Conservation (phyloP, 2,888 invertebrate species). For the Polia nebulosa region DNA sequence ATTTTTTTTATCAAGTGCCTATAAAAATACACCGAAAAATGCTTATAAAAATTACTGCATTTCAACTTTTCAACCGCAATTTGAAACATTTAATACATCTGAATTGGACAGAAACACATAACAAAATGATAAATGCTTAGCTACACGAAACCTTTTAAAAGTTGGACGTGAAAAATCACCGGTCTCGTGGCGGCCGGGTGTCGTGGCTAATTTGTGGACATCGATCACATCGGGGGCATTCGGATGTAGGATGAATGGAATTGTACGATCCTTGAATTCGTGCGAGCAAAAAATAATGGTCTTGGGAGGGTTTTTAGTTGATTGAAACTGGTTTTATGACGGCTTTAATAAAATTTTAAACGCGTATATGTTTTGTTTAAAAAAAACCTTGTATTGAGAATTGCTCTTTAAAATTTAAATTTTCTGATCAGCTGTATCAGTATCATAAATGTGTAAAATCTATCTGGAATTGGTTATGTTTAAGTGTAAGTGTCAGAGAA, state of each 20-base stretch:
- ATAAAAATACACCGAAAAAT: background rate
- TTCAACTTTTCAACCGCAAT: constrained; percentile 46
- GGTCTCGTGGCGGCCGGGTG: constrained; percentile 68
- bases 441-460: too few relatives aligned
- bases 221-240: constrained; percentile 73
- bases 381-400: too few relatives aligned
- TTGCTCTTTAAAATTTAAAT: too few relatives aligned
- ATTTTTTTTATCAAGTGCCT: background rate
- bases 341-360: too few relatives aligned
- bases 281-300: background rate
- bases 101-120: constrained; percentile 64
- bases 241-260: constrained; percentile 62
- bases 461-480: too few relatives aligned
- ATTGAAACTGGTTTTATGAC: background rate
- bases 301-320: background rate
- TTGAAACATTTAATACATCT: constrained; percentile 58
- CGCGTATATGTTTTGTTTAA: too few relatives aligned
- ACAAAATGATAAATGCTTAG: constrained; percentile 67
- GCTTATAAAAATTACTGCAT: background rate
- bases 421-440: too few relatives aligned
- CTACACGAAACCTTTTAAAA: constrained; percentile 79
- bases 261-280: constrained; percentile 1
- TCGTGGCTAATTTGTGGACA: constrained; percentile 81
- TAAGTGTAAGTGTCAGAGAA: too few relatives aligned
- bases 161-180: constrained; percentile 81